These are phyloP conservation scores for Enteromius fasciolatus DNA, from an alignment of 2,797 vertebrate genomes.

Conservation along the genomic window DNA sequence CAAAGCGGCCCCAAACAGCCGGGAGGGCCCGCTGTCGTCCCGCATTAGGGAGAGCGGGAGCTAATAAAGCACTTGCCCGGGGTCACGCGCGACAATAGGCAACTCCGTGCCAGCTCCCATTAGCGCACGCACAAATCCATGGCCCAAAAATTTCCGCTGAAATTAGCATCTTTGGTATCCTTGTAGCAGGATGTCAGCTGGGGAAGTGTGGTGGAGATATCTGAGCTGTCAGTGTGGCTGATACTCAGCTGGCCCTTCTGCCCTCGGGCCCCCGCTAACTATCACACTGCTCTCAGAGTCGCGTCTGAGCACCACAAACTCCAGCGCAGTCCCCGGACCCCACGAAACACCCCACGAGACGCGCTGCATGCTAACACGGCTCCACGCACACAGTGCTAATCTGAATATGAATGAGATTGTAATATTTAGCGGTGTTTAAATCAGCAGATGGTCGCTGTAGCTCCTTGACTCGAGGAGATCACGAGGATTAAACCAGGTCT, in stretches of 20 bases:
- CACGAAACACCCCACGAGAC: neutral
- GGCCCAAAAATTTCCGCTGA: slow-evolving; percentile 89
- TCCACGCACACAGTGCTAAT: slow-evolving; percentile 33
- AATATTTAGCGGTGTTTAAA: slow-evolving; percentile 38
- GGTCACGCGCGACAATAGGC: slow-evolving; percentile 84
- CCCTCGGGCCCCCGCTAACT: slow-evolving; percentile 70
- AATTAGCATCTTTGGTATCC: slow-evolving; percentile 86
- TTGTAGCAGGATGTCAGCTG: slow-evolving; percentile 82
- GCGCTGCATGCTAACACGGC: slow-evolving; percentile 2
- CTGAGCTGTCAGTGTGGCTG: slow-evolving; percentile 81
- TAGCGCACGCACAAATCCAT: slow-evolving; percentile 85
- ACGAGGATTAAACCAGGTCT: neutral
- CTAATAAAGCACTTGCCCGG: slow-evolving; percentile 86
- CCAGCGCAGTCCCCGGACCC: neutral
- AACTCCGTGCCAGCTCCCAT: slow-evolving; percentile 85
- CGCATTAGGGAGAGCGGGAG: slow-evolving; percentile 79
- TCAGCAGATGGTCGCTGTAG: slow-evolving; percentile 54
- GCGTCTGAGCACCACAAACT: slow-evolving; percentile 2
- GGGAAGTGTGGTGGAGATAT: slow-evolving; percentile 80
- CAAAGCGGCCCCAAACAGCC: slow-evolving; percentile 79
- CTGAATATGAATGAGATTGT: slow-evolving; percentile 47
- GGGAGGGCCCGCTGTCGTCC: slow-evolving; percentile 82
- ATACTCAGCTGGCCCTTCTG: slow-evolving; percentile 75
- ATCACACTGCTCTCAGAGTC: slow-evolving; percentile 66
- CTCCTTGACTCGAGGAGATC: neutral